Conservation (phyloP, 2,888 invertebrate genomes). For the Dolichopus griseipennis region DNA sequence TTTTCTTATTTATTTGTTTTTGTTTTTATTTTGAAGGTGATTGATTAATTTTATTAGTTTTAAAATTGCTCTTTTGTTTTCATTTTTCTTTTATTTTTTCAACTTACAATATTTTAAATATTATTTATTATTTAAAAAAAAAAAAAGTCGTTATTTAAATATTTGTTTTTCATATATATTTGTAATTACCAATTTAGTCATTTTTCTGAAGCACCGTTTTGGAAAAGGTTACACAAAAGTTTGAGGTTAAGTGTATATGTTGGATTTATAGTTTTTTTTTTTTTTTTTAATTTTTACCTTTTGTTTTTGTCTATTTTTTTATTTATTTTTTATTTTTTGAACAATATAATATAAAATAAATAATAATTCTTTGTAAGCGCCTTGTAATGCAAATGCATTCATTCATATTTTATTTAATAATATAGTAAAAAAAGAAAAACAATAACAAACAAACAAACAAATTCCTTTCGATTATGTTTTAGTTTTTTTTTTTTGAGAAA, state of each 20-base stretch:
- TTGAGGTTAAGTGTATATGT: background rate
- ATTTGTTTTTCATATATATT: background rate
- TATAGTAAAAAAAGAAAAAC: no score
- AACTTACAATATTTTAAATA: background rate
- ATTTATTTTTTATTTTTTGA: no score
- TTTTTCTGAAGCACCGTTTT: background rate
- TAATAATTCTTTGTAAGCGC: background rate
- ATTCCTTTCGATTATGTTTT: background rate
- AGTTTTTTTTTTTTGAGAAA: no score
- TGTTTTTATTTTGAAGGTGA: background rate
- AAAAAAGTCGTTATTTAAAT: background rate
- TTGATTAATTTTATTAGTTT: background rate
- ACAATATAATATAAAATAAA: background rate
- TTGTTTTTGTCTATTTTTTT: no score
- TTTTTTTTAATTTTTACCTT: background rate
- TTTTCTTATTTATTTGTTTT: background rate
- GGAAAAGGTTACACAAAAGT: background rate
- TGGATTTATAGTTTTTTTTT: background rate
- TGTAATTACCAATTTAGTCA: background rate
- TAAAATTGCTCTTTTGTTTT: background rate
- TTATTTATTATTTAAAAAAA: no score
- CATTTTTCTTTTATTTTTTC: background rate
- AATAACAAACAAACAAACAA: background rate
- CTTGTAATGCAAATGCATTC: background rate
- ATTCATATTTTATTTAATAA: no score